Evolutionary conservation across 2,888 invertebrate genomes (phyloP), one percentile per base, ranked within the genome.

Genomic region (Onthophagus sagittarius): DNA sequence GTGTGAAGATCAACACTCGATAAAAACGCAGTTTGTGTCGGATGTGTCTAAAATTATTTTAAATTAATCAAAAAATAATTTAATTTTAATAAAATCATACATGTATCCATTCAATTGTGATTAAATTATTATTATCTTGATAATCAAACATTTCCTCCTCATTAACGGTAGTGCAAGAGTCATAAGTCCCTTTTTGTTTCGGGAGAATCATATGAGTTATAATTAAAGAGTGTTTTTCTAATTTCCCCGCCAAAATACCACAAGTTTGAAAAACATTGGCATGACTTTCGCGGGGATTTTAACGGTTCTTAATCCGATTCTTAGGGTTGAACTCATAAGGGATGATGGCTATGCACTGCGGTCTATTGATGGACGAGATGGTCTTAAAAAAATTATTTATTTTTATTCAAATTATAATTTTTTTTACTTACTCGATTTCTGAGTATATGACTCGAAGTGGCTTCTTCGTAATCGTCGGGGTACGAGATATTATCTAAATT

Each of bases 51-150:
- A 1, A 87, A 86, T 76, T 75, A n/a, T n/a, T n/a, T n/a, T n/a
- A n/a, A n/a, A n/a, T n/a, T n/a, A n/a, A n/a, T n/a, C n/a, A 64
- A 77, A 71, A 72, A 75, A 73, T 15, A 71, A 69, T 62, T 63
- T 4, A 63, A n/a, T 62, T 13, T 62, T 62, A 31, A 15, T 63
- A 63, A 15, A 73, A 53, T 53, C 90, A 87, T 84, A 97, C 97
- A 88, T 98, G 98, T 84, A 99, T 98, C 98, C 98, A 99, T n/a
- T 98, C 98, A n/a, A 99, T 88, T 0, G 97, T 97, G 78, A 98
- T 94, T 75, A 98, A 90, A 85, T 95, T 94, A 81, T 94, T 91
- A 81, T 94, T 92, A 85, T 98, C 97, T 85, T 97, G 97, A 81
- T 93, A 94, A 82, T 94, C 92, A 85, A 97, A 97, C 76, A 98